Percentiles rank a stretch among this genome's conserved stretches.
phyloP scores from a whole-genome alignment of 1,140 invertebrate genomes.

The Vollenhovia emeryi region DNA sequence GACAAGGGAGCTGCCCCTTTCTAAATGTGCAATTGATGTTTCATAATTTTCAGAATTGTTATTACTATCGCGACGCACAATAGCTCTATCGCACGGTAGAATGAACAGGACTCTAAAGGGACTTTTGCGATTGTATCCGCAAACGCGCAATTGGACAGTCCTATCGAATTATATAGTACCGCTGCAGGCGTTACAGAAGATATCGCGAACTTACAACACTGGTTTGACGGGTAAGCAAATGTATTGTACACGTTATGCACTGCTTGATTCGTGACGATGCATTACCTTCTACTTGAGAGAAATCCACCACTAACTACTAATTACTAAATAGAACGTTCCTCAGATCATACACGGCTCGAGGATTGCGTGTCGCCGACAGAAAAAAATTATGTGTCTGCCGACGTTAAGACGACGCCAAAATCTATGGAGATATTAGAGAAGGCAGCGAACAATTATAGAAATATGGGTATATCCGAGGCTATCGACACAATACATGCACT shows the following conservation, averaged over 20 bases:
- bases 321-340: too few species aligned
- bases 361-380: neutral
- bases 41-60: neutral
- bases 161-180: constrained; percentile 32
- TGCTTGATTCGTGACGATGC: too few species aligned
- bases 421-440: neutral
- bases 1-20: too few species aligned
- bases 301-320: too few species aligned
- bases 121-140: constrained; percentile 1
- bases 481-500: constrained; percentile 15
- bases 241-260: neutral
- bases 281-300: too few species aligned
- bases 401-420: neutral
- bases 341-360: constrained; percentile 6
- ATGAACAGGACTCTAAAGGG: constrained; percentile 30
- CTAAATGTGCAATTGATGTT: neutral
- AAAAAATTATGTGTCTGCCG: neutral
- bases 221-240: constrained; percentile 18
- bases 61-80: neutral
- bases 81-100: neutral
- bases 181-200: neutral
- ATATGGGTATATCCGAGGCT: constrained; percentile 10
- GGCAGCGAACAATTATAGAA: neutral
- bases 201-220: neutral
- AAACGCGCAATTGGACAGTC: neutral